Conservation (phyloP, 2,797 vertebrate species). For the Anomalospiza imberbis region DNA sequence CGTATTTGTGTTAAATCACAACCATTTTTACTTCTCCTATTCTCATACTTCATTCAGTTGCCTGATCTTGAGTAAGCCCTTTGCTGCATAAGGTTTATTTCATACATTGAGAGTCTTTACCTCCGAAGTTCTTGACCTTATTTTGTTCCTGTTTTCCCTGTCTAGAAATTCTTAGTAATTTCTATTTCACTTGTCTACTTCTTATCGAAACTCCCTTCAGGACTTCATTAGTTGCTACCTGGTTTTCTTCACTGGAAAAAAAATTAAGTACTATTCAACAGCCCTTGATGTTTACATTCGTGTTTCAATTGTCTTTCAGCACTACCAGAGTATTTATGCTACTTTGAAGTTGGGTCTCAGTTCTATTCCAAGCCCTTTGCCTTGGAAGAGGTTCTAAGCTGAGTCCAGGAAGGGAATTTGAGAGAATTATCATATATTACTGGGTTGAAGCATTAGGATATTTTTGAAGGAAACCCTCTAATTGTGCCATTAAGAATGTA, state of each 20-base stretch:
- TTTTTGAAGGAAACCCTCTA: not conserved
- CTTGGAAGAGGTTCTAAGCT: not conserved
- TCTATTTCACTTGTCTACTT: not conserved
- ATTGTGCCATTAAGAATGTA: not conserved
- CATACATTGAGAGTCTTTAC: not conserved
- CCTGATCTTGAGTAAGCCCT: not conserved
- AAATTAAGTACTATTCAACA: not conserved
- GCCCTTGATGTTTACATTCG: not conserved
- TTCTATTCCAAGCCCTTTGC: not conserved
- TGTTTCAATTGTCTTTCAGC: not conserved
- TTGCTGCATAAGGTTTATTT: not conserved
- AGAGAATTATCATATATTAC: not conserved
- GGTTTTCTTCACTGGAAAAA: not conserved
- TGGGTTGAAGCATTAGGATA: not conserved
- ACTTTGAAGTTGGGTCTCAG: not conserved
- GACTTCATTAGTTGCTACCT: not conserved
- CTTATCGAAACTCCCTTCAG: not conserved
- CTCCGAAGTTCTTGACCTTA: not conserved
- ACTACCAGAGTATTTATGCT: not conserved
- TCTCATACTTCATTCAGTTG: not conserved
- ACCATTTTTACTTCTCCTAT: not conserved
- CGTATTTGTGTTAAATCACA: not conserved
- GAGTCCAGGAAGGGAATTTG: not conserved
- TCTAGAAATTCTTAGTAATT: not conserved
- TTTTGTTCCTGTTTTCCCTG: not conserved